Percentiles rank a stretch among this genome's conserved stretches.
Conservation (phyloP, 2,113 vertebrate genomes). For the Epinephelus fuscoguttatus region DNA sequence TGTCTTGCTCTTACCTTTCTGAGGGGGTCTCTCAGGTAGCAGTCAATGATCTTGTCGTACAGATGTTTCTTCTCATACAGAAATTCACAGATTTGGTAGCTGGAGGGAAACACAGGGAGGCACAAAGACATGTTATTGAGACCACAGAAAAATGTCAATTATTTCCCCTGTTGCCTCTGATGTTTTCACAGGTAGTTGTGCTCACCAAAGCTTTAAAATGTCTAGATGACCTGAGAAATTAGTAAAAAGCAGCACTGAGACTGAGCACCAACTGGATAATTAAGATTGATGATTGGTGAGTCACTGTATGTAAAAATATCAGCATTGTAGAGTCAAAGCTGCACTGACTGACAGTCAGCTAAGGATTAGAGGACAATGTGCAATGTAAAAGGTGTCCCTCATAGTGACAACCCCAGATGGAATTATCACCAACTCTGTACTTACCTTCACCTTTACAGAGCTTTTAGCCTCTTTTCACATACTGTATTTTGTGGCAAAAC, state of each 20-base stretch:
- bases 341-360: neutral
- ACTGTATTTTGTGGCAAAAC: neutral
- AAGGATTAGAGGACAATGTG: no score
- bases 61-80: conserved; percentile 94
- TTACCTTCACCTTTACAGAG: neutral
- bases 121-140: neutral
- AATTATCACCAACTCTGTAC: neutral
- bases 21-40: conserved; percentile 93
- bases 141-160: neutral
- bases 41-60: conserved; percentile 93
- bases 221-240: no score
- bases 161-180: no score
- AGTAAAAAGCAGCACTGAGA: neutral
- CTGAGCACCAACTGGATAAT: neutral
- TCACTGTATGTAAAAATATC: neutral
- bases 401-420: neutral
- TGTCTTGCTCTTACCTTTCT: conserved; percentile 87
- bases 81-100: conserved; percentile 98
- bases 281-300: neutral
- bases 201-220: no score
- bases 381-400: no score
- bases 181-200: neutral
- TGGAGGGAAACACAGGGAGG: conserved; percentile 55
- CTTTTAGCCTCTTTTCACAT: no score
- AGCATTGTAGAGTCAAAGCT: neutral